Evolutionary conservation across 2,113 vertebrate species (phyloP).

Genomic region (Oreocharis arfaki): DNA sequence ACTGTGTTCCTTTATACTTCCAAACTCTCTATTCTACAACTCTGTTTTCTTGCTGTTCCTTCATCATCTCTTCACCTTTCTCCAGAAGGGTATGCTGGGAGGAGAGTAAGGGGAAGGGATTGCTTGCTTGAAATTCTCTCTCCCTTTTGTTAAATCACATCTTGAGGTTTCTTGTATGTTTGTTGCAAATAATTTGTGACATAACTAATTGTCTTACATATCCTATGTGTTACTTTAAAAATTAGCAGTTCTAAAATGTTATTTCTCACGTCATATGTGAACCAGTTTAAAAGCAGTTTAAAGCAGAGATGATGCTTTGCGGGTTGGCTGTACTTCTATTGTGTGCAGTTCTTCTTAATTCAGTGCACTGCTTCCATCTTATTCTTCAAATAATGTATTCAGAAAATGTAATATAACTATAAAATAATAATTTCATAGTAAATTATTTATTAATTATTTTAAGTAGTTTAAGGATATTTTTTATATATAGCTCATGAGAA

Average conservation of each 20-base stretch:
- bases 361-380: not conserved
- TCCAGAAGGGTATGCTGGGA: not conserved
- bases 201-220: not conserved
- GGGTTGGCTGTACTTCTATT: not conserved
- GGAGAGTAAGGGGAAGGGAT: not conserved
- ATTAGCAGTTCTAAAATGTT: not conserved
- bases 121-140: not conserved
- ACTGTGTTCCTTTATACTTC: not conserved
- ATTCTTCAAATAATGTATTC: not conserved
- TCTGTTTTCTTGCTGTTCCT: not conserved
- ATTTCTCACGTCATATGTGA: not conserved
- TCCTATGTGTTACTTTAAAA: not conserved
- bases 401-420: not conserved
- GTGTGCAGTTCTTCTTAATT: not conserved
- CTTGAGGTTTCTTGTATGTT: not conserved
- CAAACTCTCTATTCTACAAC: not conserved
- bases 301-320: not conserved
- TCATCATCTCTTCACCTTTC: not conserved
- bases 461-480: not conserved
- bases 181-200: not conserved
- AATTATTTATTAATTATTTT: not conserved
- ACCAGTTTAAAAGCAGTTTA: not conserved
- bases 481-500: not conserved
- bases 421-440: not conserved
- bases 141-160: not conserved